phyloP scores from a whole-genome alignment of 2,888 invertebrate genomes.

The Thymelicus lineola region DNA sequence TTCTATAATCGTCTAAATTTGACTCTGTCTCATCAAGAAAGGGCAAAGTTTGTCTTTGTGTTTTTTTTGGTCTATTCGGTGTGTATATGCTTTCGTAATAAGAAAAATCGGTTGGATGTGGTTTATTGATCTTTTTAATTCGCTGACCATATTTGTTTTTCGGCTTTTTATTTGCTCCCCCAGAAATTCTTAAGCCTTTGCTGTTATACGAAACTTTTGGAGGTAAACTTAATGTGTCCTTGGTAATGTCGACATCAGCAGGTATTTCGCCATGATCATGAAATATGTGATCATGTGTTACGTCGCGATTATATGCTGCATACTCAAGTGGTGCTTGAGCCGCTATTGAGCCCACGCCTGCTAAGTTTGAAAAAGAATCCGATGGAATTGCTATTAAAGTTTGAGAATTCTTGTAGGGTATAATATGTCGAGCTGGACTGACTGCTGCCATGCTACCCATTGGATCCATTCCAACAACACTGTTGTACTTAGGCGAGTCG shows the following conservation, averaged over 20 bases:
- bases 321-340: constrained; percentile 73
- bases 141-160: constrained; percentile 64
- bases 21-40: constrained; percentile 52
- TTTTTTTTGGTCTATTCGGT: constrained; percentile 57
- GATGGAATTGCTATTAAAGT: constrained; percentile 61
- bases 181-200: constrained; percentile 66
- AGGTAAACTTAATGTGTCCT: constrained; percentile 61
- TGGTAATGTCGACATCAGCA: constrained; percentile 64
- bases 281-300: constrained; percentile 81
- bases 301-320: constrained; percentile 74
- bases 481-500: constrained; percentile 58
- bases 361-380: constrained; percentile 57
- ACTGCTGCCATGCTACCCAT: constrained; percentile 59
- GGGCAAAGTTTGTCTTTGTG: constrained; percentile 53
- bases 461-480: constrained; percentile 58
- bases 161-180: constrained; percentile 49
- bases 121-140: constrained; percentile 59
- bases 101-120: constrained; percentile 62
- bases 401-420: constrained; percentile 63
- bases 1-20: constrained; percentile 60
- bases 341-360: constrained; percentile 65
- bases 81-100: constrained; percentile 75
- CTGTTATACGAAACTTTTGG: constrained; percentile 72
- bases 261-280: constrained; percentile 81
- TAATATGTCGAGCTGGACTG: constrained; percentile 57